Base-by-base conservation (phyloP, 2,888 invertebrate species). In the Drosophila neotestacea region DNA sequence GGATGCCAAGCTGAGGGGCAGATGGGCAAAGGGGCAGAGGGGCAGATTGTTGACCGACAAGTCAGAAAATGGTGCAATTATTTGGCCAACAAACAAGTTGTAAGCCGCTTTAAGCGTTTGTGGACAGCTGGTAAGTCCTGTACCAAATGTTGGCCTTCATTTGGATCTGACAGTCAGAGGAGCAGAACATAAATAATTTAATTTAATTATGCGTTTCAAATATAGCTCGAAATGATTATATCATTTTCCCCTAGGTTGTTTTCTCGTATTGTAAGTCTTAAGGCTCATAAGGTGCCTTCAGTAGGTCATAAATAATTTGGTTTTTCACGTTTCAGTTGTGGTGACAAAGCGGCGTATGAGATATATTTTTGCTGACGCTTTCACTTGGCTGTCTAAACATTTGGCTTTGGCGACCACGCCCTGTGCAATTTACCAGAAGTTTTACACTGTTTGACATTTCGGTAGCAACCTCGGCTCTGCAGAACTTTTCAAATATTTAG, bases 401-500 rank as follows among this genome's bases (percentile, higher is more conserved):
- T 66, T 61, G 60, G 58, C 51, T 65, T 55, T 51, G 44, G 41
- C 42, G 28, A 39, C 78, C 67, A 71, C 71, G 62, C 77, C 74
- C 46, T 42, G 47, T 38, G 47, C 60, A 70, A 77, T 78, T 70
- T 72, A 71, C 69, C 64, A 51, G 60, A 68, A 51, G 58, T 72
- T 55, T 70, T 73, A 55, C 59, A 62, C 65, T 75, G 71, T 69
- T 70, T 81, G 81, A 76, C 87, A 78, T 79, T 77, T 51, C 47
- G 56, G 44, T 41, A 44, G 67, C 38, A 76, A 60, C 63, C 65
- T 67, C 72, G 60, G 55, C 54, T 55, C 58, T 67, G 51, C 61
- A 51, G 13, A 85, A 86, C 88, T 86, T 86, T 87, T 87, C 80
- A 87, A 87, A 89, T 87, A 85, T 82, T 89, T 85, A 77, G 76